Evolutionary conservation across 2,797 vertebrate genomes (phyloP), one percentile per base, ranked within the genome.

Genomic region (Nyctalus aviator): DNA sequence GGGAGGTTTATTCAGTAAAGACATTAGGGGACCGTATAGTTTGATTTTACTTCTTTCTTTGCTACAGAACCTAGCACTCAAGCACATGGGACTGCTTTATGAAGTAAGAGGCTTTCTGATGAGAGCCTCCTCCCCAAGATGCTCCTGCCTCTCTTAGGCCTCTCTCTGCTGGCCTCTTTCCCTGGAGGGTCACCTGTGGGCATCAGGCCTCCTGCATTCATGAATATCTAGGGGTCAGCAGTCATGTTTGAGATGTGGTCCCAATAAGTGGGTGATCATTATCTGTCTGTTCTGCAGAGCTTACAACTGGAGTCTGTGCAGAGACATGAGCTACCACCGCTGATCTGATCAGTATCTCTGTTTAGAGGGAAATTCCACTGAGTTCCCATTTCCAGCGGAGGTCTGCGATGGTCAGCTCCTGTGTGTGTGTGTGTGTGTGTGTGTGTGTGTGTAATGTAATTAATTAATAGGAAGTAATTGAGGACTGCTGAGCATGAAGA

Each of bases 321-420:
- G 94, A 96, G 89, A 94, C 93, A 73, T 95, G 94, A 96, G 93
- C 48, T 53, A 6, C 90, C 96, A 78, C 50, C 89, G 96, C 95
- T 97, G 96, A 95, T 94, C 97, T 96, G 96, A 97, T 98, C 97
- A 95, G 97, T 98, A 97, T 71, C 95, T 96, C 94, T 77, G 79
- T 96, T 97, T 53, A 88, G 88, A 97, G 97, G 96, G 97, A 92
- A 97, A 97, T 93, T 97, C 95, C 95, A 94, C 92, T 37, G 78
- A 88, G 68, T 96, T 81, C 92, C 93, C 41, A 17, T 95, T 97
- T 97, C 96, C 95, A 94, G 95, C 27, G 27, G 93, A 97, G 83
- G 91, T 53, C n/a, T 88, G 96, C 93, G 85, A 50, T 75, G 84
- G 86, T 88, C 89, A 82, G 68, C 41, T 85, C 69, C 59, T 50